Base-by-base conservation (phyloP, 2,113 vertebrate genomes). In the Alces alces region DNA sequence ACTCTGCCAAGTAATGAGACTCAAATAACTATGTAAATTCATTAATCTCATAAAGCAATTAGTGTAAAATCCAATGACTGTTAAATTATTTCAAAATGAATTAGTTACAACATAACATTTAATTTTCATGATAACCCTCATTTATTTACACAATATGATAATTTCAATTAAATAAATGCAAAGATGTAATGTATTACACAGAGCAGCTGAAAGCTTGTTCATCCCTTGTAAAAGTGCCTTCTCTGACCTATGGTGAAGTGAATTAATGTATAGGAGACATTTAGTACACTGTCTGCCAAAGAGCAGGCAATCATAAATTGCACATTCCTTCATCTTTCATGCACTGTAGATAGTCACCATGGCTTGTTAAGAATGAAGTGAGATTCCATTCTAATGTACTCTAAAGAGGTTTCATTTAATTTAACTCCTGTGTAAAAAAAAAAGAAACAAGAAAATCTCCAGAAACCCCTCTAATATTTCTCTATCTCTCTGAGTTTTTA, bases 11-110 rank as follows among this genome's bases (percentile, higher is more conserved):
- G 97, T 97, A 98, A 97, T 27, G 90, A 98, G 95, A 93, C 96
- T 98, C 97, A 86, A 98, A 96, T 83, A 98, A 97, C 97, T 98
- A 98, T 98, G 97, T 90, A 98, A 98, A 99, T 98, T 98, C 97
- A 99, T 99, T 99, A 98, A 98, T 98, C 98, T 98, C 76, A 19
- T 95, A 97, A 98, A 97, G 97, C 96, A 98, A 98, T 99, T 98
- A 99, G 97, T 98, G 97, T 98, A 98, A 98, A 98, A 98, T 97
- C 96, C 96, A 98, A 97, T 94, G 94, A 97, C 98, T 98, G 98
- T 95, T 98, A 98, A 98, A 98, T 98, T 97, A 98, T 98, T 98
- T 96, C 96, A 92, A 98, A 98, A 98, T 61, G 95, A 99, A 98
- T 99, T 98, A 99, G 92, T 96, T 98, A 97, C 98, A 97, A 98